Conservation (phyloP, 2,113 vertebrate species). For the Bambusicola thoracicus region DNA sequence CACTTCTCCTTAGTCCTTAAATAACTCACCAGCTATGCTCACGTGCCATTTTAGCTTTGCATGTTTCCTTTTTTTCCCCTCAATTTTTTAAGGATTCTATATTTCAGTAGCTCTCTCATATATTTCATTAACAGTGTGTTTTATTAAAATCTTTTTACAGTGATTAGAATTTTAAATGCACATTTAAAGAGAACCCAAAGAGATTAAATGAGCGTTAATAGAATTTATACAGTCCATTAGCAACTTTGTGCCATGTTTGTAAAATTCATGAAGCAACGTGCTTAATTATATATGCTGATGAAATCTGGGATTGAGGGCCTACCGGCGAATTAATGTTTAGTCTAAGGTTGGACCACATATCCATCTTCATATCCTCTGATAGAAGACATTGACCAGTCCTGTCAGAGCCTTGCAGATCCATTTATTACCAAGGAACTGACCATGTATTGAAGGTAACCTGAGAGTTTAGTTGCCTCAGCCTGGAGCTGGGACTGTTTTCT, state of each 20-base stretch:
- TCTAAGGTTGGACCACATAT: neutral
- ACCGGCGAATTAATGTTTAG: neutral
- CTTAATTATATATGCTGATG: slow-evolving; percentile 52
- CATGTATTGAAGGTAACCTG: neutral
- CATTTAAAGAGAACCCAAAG: slow-evolving; percentile 49
- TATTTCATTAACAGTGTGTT: slow-evolving; percentile 45
- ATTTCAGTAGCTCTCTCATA: slow-evolving; percentile 4
- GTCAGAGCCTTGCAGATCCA: neutral
- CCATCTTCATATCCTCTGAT: neutral
- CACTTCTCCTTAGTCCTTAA: neutral
- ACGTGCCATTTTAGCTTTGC: neutral
- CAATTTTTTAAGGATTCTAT: neutral
- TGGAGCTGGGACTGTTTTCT: neutral
- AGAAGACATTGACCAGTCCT: neutral
- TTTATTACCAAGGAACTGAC: neutral
- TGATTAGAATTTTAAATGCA: slow-evolving; percentile 60
- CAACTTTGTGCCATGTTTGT: slow-evolving; percentile 46
- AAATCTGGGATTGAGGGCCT: neutral
- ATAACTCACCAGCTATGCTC: neutral
- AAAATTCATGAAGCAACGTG: slow-evolving; percentile 37
- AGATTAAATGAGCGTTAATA: slow-evolving; percentile 57
- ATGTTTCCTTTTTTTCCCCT: neutral
- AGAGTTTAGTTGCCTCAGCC: neutral
- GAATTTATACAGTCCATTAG: slow-evolving; percentile 58
- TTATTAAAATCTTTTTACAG: slow-evolving; percentile 50